Conservation (phyloP, 2,113 vertebrate species). For the Oncorhynchus keta region DNA sequence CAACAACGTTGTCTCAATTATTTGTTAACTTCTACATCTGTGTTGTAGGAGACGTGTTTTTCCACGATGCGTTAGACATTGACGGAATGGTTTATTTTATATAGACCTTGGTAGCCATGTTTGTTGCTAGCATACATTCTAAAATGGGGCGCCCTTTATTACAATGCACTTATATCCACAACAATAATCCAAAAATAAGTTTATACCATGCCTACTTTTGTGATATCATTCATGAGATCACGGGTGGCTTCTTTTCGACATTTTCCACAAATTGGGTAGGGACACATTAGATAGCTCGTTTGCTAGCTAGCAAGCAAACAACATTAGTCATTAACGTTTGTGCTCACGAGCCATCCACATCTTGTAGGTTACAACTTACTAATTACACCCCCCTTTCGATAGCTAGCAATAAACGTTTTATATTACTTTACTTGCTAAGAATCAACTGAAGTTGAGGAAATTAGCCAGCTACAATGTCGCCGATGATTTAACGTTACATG, state of each 20-base stretch:
- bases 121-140: conserved; percentile 73
- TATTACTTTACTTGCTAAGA: background rate
- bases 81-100: conserved; percentile 61
- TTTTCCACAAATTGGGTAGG: background rate
- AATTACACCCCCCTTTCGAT: too few relatives aligned
- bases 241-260: conserved; percentile 13
- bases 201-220: background rate
- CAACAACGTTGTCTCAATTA: conserved; percentile 30
- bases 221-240: background rate
- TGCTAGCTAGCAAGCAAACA: conserved; percentile 52
- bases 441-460: background rate
- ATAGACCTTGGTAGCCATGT: conserved; percentile 75
- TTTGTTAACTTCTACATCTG: conserved; percentile 61
- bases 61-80: conserved; percentile 46
- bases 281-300: background rate
- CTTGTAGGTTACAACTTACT: background rate
- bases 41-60: conserved; percentile 19
- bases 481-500: background rate
- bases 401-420: background rate
- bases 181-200: background rate
- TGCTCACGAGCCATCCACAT: conserved; percentile 51
- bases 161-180: conserved; percentile 23
- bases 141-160: conserved; percentile 54
- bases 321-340: conserved; percentile 37
- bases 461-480: background rate